phyloP scores from a whole-genome alignment of 2,113 vertebrate species.

The Phalacrocorax aristotelis region DNA sequence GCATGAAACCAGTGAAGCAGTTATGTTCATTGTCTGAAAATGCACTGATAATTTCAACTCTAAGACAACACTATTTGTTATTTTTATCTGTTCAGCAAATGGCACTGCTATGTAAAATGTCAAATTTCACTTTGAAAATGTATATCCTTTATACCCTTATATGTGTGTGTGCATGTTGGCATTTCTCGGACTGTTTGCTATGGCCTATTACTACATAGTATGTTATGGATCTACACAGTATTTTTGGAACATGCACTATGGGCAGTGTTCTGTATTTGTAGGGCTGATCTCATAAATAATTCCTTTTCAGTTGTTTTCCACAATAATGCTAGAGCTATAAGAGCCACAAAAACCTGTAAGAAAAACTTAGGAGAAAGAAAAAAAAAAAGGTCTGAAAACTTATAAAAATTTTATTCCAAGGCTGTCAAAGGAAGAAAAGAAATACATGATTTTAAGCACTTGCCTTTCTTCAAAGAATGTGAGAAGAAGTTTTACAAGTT shows the following conservation, averaged over 20 bases:
- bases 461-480: not conserved
- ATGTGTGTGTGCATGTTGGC: not conserved
- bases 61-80: not conserved
- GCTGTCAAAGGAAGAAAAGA: not conserved
- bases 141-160: not conserved
- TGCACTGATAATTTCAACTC: not conserved
- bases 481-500: slow-evolving; percentile 11
- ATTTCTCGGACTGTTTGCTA: not conserved
- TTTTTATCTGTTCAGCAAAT: not conserved
- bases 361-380: not conserved
- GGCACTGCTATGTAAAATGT: not conserved
- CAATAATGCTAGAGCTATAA: not conserved
- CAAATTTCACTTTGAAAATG: not conserved
- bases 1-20: not conserved
- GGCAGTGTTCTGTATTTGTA: not conserved
- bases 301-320: not conserved
- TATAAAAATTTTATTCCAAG: not conserved
- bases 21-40: not conserved
- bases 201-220: not conserved
- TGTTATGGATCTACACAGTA: not conserved
- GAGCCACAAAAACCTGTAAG: not conserved
- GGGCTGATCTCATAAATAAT: not conserved
- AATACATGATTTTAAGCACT: not conserved
- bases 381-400: not conserved
- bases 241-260: not conserved